phyloP scores from a whole-genome alignment of 2,797 vertebrate species.

The Eulemur coronatus region DNA sequence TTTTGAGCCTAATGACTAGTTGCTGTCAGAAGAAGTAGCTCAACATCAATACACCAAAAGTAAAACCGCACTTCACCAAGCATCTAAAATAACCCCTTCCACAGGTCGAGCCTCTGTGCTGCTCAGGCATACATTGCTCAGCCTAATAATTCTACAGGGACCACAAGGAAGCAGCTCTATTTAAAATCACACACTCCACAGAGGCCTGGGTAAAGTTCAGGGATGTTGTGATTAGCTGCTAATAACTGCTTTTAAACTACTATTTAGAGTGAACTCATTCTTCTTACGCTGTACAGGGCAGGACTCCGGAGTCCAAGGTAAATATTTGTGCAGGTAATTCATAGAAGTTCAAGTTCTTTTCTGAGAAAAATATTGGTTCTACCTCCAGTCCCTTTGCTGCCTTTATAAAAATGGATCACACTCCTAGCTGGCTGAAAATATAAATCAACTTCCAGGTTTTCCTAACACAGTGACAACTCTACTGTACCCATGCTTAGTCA shows the following conservation, averaged over 20 bases:
- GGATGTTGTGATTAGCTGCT: neutral
- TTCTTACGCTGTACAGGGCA: neutral
- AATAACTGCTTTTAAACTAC: neutral
- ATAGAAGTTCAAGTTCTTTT: neutral
- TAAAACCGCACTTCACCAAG: neutral
- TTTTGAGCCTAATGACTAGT: neutral
- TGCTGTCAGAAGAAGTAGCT: neutral
- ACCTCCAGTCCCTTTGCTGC: neutral
- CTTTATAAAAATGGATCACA: neutral
- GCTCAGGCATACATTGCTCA: neutral
- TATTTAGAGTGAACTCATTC: neutral
- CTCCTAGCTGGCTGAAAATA: neutral
- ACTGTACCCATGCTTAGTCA: neutral
- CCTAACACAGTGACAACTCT: neutral
- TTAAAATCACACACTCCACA: constrained; percentile 48
- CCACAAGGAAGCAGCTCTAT: neutral
- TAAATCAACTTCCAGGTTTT: constrained; percentile 1
- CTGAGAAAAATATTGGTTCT: constrained; percentile 5
- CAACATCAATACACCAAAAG: neutral
- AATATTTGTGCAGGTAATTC: constrained; percentile 31
- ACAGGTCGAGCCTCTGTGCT: neutral
- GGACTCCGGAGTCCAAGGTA: neutral
- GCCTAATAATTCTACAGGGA: neutral
- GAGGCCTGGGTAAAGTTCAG: neutral
- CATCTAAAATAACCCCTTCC: neutral